Base-by-base conservation (phyloP, 2,113 vertebrate species). In the Morone chrysops region DNA sequence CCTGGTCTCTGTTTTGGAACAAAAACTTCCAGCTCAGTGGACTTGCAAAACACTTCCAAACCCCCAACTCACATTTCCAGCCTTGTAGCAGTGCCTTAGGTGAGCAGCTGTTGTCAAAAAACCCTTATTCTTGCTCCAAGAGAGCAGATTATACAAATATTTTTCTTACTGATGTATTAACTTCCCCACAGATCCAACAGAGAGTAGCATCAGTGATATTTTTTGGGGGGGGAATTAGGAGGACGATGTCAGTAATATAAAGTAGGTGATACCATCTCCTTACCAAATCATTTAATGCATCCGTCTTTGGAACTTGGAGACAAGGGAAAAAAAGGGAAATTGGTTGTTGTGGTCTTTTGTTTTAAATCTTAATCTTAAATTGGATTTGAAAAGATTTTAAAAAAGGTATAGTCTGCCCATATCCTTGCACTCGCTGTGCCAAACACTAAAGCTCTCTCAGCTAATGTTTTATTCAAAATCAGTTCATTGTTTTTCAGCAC, bases 391-490 rank as follows among this genome's bases (percentile, higher is more conserved):
- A 31, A 31, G 31, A 31, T 31, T 31, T 31, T 1, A 31, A 31
- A 31, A 31, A 66, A 22, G 2, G 3, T 22, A 5, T 4, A 6
- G 6, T n/a, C 20, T 18, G 48, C 50, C 18, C 5, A n/a, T 8
- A 16, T 50, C 51, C 16, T 57, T 40, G 25, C 12, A 18, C 63
- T 10, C 22, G n/a, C 63, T 69, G 60, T 18, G 36, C 5, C 22
- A 50, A 73, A 68, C 41, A 41, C 65, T 43, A 40, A 43, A 71
- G 62, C 40, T 22, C 62, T 75, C 70, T 47, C 11, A 56, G 25
- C 70, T 83, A 8, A 77, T 82, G 70, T 83, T 84, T 78, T 74
- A 83, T 91, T 92, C 81, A 90, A n/a, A 53, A 16, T 54, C 66
- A 68, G 54, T 25, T 48, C 40, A 79, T 57, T 60, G 25, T 45